These are phyloP conservation scores for Drosophila carrolli DNA, from an alignment of 1,140 invertebrate species.

Conservation along the genomic window DNA sequence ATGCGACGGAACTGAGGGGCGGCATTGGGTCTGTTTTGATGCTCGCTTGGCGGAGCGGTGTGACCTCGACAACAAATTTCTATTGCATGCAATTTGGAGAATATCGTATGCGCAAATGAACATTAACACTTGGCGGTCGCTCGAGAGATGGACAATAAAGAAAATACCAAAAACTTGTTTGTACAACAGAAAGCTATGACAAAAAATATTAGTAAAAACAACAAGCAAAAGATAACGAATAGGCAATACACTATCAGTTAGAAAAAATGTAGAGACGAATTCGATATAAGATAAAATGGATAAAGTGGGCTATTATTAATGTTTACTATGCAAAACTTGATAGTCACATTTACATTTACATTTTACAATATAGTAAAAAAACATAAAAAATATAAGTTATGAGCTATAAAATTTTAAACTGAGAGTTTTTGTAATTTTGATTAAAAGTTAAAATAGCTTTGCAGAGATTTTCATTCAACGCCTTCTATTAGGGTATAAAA, in stretches of 20 bases:
- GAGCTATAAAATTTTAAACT: background rate
- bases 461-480: no score
- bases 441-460: no score
- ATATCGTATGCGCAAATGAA: conserved; percentile 72
- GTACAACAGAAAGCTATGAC: conserved; percentile 40
- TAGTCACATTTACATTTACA: no score
- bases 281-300: no score
- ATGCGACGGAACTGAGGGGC: conserved; percentile 3
- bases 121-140: conserved; percentile 69
- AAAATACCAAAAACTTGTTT: conserved; percentile 50
- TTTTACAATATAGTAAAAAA: background rate
- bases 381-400: no score
- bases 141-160: conserved; percentile 38
- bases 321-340: no score
- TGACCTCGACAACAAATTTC: conserved; percentile 66
- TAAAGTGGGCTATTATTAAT: no score
- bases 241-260: background rate
- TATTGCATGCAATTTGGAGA: conserved; percentile 61
- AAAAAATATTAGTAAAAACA: conserved; percentile 33
- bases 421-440: background rate
- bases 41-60: conserved; percentile 39
- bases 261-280: no score
- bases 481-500: conserved; percentile 31
- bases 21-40: conserved; percentile 18
- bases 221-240: background rate